A percentile compares a stretch with the other conserved stretches of the same genome.
Conservation (phyloP, 92 coral and sea anemone species). For the Palythoa grandis region DNA sequence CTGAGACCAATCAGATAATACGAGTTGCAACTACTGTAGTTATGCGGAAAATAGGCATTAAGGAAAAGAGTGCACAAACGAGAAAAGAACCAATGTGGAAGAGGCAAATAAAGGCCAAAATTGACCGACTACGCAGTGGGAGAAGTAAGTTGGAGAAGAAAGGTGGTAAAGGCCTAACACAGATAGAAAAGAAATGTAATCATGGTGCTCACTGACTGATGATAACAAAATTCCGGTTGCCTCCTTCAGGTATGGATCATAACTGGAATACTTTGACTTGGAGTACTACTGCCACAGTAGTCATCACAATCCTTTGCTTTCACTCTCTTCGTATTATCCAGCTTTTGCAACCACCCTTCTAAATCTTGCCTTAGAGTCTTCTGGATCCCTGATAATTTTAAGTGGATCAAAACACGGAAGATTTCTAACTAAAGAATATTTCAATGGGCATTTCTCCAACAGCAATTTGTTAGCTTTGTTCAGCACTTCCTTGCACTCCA, state of each 20-base stretch:
- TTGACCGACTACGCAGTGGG: too few species aligned
- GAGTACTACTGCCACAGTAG: conserved; percentile 3
- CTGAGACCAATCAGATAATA: too few species aligned
- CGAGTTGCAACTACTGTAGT: too few species aligned
- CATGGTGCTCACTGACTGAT: not conserved
- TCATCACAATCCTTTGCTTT: conserved; percentile 23
- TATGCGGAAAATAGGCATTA: too few species aligned
- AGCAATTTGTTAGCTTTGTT: conserved; percentile 31
- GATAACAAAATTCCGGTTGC: not conserved
- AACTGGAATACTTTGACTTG: conserved; percentile 21
- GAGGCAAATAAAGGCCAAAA: too few species aligned
- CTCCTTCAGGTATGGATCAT: conserved; percentile 15
- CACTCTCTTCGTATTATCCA: conserved; percentile 24
- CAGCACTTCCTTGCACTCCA: conserved; percentile 30
- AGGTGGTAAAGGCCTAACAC: too few species aligned
- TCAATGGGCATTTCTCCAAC: conserved; percentile 9
- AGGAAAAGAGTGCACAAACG: too few species aligned
- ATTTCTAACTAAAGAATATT: conserved; percentile 29
- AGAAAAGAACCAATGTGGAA: too few species aligned
- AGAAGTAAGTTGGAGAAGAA: too few species aligned
- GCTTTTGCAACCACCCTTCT: conserved; percentile 27
- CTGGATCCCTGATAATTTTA: conserved; percentile 25
- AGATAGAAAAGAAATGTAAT: too few species aligned
- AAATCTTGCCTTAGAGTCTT: conserved; percentile 27
- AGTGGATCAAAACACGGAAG: conserved; percentile 19